Percentiles rank a stretch among this genome's conserved stretches.
These are phyloP conservation scores for Brachylomia viminalis DNA, from an alignment of 2,888 invertebrate genomes.

Conservation along the genomic window DNA sequence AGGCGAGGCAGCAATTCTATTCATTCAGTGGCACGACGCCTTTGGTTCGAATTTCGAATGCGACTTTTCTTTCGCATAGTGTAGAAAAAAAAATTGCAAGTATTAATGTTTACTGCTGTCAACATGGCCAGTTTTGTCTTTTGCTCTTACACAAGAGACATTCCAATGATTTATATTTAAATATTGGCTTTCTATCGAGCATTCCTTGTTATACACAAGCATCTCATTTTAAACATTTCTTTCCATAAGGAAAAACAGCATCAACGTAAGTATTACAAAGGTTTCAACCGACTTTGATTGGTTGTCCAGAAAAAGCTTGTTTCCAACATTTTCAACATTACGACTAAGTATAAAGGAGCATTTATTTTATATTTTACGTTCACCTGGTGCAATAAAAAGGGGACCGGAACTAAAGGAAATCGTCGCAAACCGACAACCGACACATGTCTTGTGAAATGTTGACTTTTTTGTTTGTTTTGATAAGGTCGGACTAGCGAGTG, in stretches of 20 bases:
- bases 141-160: neutral
- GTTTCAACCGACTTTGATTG: conserved; percentile 57
- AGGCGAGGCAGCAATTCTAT: neutral
- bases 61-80: neutral
- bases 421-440: conserved; percentile 60
- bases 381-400: conserved; percentile 67
- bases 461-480: conserved; percentile 59
- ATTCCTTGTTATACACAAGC: neutral
- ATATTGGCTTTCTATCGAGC: neutral
- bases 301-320: conserved; percentile 69
- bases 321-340: conserved; percentile 80
- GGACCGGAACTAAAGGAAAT: conserved; percentile 63
- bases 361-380: conserved; percentile 82
- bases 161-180: neutral
- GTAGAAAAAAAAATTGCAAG: too few species aligned
- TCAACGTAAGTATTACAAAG: conserved; percentile 41
- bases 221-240: neutral
- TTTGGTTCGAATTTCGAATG: neutral
- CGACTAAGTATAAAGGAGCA: conserved; percentile 79
- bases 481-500: conserved; percentile 45
- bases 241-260: conserved; percentile 7
- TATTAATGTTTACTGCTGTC: neutral
- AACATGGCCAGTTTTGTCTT: neutral
- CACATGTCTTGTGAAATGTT: conserved; percentile 62
- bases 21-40: neutral